Evolutionary conservation across 2,113 vertebrate genomes (phyloP).

Genomic region (Saccopteryx leptura): DNA sequence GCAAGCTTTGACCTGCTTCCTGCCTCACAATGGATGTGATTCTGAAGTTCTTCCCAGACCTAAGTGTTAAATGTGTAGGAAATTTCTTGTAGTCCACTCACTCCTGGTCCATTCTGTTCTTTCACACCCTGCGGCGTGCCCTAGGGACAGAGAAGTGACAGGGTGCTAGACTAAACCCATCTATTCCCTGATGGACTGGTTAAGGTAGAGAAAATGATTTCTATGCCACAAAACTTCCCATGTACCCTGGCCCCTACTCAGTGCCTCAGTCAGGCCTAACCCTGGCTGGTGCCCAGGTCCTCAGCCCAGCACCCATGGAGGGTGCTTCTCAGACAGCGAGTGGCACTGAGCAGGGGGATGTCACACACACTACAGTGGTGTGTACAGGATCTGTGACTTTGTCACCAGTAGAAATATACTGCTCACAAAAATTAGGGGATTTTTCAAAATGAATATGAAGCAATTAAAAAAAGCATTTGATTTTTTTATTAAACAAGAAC

Average conservation of each 20-base stretch:
- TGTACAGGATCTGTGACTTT: not conserved
- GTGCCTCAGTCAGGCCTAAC: not conserved
- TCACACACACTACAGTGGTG: not conserved
- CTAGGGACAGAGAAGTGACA: not conserved
- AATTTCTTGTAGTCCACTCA: too few species aligned
- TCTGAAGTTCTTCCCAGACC: not conserved
- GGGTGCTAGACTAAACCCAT: not conserved
- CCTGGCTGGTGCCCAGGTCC: too few species aligned
- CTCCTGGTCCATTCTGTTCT: not conserved
- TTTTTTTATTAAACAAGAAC: too few species aligned
- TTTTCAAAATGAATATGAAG: too few species aligned
- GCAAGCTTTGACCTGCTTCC: not conserved
- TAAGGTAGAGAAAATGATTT: not conserved
- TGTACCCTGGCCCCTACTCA: too few species aligned
- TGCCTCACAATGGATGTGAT: too few species aligned
- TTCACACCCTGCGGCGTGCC: not conserved
- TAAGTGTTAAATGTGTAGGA: not conserved
- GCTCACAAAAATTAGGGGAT: too few species aligned
- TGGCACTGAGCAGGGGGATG: fast-evolving
- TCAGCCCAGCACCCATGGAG: too few species aligned
- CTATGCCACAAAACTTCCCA: not conserved
- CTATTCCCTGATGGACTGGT: not conserved
- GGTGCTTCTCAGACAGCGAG: not conserved
- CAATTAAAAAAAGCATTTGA: too few species aligned
- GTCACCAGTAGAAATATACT: not conserved